These are phyloP conservation scores for Bombus breviceps DNA, from an alignment of 1,140 invertebrate species.

Conservation along the genomic window DNA sequence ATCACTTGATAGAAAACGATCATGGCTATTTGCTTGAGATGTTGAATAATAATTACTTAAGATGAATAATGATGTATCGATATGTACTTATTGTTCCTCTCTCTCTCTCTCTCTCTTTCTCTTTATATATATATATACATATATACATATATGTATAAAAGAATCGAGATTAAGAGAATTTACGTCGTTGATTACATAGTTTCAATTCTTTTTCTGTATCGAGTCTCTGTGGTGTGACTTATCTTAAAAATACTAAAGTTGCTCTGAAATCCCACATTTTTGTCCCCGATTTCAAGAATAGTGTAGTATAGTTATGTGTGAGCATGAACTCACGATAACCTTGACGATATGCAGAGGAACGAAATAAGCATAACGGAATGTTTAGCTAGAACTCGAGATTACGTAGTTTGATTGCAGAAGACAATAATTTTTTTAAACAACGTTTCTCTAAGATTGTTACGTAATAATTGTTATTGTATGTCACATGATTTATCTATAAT, in stretches of 20 bases:
- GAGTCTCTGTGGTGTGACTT: background rate
- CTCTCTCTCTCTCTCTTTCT: too few species aligned
- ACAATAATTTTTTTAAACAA: background rate
- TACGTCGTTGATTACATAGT: background rate
- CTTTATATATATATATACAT: too few species aligned
- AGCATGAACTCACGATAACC: conserved; percentile 34
- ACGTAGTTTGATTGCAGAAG: background rate
- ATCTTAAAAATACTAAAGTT: background rate
- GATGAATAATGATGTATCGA: background rate
- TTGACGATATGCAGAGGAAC: conserved; percentile 22
- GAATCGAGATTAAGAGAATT: background rate
- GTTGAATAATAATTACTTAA: background rate
- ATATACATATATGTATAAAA: background rate
- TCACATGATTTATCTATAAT: background rate
- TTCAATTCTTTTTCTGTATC: background rate
- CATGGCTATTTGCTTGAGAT: background rate
- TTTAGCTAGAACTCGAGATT: background rate
- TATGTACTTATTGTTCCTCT: background rate
- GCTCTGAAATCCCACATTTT: background rate
- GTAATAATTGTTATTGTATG: background rate
- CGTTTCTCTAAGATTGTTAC: background rate
- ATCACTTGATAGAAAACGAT: background rate
- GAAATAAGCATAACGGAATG: background rate
- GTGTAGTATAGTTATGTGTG: too few species aligned
- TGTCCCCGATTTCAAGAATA: background rate